Evolutionary conservation across 2,113 vertebrate genomes (phyloP).

Genomic region (Malurus elegans): DNA sequence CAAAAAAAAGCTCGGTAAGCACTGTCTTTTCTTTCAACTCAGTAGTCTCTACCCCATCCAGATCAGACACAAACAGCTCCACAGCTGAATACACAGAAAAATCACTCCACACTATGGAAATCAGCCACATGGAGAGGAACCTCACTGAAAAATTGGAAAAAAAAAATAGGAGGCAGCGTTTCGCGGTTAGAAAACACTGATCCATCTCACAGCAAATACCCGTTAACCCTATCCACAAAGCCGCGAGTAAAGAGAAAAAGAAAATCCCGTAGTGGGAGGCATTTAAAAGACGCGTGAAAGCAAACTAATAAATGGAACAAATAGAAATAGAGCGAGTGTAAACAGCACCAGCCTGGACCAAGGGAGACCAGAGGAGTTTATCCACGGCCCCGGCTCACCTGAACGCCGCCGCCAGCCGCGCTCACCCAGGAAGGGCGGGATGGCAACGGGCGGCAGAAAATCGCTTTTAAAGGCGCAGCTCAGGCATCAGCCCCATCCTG

Average conservation of each 20-base stretch:
- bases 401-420: background rate
- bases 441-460: fast-evolving
- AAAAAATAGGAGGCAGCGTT: background rate
- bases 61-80: background rate
- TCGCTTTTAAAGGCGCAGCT: background rate
- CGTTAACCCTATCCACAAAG: background rate
- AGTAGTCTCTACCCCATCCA: background rate
- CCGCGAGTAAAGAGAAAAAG: background rate
- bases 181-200: background rate
- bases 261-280: fast-evolving
- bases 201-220: background rate
- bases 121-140: background rate
- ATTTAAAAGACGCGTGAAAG: background rate
- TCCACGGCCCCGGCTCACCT: background rate
- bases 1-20: background rate
- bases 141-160: background rate
- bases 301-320: background rate
- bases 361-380: background rate
- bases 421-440: fast-evolving
- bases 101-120: background rate
- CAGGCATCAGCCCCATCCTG: fast-evolving
- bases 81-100: background rate
- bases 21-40: background rate
- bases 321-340: fast-evolving
- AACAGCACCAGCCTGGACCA: background rate